Percentiles rank a stretch among this genome's conserved stretches.
Evolutionary conservation across 2,888 invertebrate genomes (phyloP).

Genomic region (Microctonus aethiopoides): DNA sequence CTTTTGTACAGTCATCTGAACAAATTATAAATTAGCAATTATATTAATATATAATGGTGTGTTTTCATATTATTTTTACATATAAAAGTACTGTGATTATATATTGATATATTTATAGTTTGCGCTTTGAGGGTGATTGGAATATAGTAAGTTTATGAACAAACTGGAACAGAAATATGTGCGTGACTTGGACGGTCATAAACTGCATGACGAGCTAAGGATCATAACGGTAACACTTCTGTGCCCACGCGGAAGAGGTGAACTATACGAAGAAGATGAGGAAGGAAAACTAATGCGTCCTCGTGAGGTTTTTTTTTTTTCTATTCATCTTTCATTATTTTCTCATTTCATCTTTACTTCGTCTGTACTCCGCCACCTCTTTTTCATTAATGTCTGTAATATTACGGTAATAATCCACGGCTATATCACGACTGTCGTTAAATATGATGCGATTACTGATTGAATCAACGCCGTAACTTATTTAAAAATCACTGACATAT

Average conservation of each 20-base stretch:
- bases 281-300: slow-evolving; percentile 28
- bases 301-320: slow-evolving; percentile 16
- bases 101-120: neutral
- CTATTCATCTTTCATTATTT: neutral
- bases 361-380: too few species aligned
- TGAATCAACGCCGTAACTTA: neutral
- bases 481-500: neutral
- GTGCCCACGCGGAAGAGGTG: slow-evolving; percentile 39
- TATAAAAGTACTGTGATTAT: neutral
- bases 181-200: slow-evolving; percentile 34
- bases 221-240: slow-evolving; percentile 42
- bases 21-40: slow-evolving; percentile 40
- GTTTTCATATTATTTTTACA: neutral
- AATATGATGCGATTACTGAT: neutral
- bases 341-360: slow-evolving; percentile 18
- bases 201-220: slow-evolving; percentile 31
- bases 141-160: slow-evolving; percentile 6
- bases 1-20: slow-evolving; percentile 91
- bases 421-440: slow-evolving; percentile 36
- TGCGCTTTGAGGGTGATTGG: neutral
- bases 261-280: slow-evolving; percentile 16
- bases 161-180: slow-evolving; percentile 20
- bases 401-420: slow-evolving; percentile 36
- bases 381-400: slow-evolving; percentile 27
- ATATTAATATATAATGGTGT: neutral